Base-by-base conservation (phyloP, 2,797 vertebrate species). In the Emys orbicularis region DNA sequence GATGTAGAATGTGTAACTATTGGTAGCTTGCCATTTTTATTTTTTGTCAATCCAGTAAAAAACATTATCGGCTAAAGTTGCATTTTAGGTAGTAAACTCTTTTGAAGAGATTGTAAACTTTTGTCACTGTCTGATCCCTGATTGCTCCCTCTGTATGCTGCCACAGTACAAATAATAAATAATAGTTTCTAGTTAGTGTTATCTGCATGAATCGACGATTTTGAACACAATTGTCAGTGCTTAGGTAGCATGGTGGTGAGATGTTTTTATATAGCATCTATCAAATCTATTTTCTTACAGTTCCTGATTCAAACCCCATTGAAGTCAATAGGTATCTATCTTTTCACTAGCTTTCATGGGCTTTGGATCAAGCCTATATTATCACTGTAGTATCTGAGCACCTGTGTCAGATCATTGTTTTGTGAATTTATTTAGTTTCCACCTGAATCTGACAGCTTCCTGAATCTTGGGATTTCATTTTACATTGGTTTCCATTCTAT, bases 371-470 rank as follows among this genome's bases (percentile, higher is more conserved):
- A 6, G 88, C 1, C 1, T 4, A 29, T 49, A 81, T 61, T 34
- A 18, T 0, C 0, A 68, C 23, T 18, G 10, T 11, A 1, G 2
- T 41, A 34, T 2, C 10, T 57, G 8, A 0, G 1, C 57, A 56
- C 3, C 52, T 85, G 31, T 59, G 5, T 54, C 47, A 18, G 3
- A 80, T 1, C 49, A 27, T 25, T 56, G 18, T 15, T 1, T 11
- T 49, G 10, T 25, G 12, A 86, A 21, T 27, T 81, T 25, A 31
- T 56, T 77, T 47, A 57, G 13, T 9, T 44, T 8, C 54, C 15
- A 77, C 27, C 12, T 77, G 27, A 81, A 79, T 34, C 15, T 83
- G 61, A 49, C 6, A 76, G 2, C 4, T 68, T 4, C 18, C 18
- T 15, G 2, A 82, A 29, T 47, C 29, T 57, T 57, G 44, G 56